Conservation (phyloP, 2,797 vertebrate genomes). For the Anas bahamensis region DNA sequence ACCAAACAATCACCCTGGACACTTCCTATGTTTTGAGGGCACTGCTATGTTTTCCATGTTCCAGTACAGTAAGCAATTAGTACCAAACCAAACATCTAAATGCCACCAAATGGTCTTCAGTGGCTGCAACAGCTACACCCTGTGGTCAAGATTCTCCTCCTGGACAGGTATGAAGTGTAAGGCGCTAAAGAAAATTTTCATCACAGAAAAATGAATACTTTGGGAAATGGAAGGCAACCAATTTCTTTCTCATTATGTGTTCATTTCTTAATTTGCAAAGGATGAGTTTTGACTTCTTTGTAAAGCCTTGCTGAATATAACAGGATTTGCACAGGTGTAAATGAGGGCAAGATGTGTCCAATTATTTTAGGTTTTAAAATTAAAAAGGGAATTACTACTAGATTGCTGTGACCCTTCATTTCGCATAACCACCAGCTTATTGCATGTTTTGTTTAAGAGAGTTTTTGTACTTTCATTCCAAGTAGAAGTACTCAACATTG, state of each 20-base stretch:
- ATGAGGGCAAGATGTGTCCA: background rate
- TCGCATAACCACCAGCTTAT: background rate
- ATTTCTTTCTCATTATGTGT: background rate
- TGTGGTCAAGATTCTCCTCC: background rate
- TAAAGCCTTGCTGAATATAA: background rate
- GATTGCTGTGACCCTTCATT: background rate
- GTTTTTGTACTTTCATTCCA: background rate
- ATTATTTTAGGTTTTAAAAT: constrained; percentile 14
- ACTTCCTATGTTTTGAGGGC: background rate
- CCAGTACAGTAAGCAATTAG: background rate
- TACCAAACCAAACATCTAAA: background rate
- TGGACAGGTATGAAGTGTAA: background rate
- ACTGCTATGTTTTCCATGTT: background rate
- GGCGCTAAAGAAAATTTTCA: background rate
- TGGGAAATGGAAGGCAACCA: background rate
- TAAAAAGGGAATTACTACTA: background rate
- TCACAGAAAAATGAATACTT: background rate
- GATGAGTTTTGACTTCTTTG: background rate
- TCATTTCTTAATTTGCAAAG: constrained; percentile 26
- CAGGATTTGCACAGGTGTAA: constrained; percentile 20
- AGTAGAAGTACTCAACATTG: background rate
- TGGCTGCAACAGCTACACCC: background rate
- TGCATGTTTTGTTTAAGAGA: background rate
- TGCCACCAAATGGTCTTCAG: background rate
- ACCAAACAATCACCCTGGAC: background rate